phyloP scores from a whole-genome alignment of 1,140 invertebrate species.

The Venturia canescens region DNA sequence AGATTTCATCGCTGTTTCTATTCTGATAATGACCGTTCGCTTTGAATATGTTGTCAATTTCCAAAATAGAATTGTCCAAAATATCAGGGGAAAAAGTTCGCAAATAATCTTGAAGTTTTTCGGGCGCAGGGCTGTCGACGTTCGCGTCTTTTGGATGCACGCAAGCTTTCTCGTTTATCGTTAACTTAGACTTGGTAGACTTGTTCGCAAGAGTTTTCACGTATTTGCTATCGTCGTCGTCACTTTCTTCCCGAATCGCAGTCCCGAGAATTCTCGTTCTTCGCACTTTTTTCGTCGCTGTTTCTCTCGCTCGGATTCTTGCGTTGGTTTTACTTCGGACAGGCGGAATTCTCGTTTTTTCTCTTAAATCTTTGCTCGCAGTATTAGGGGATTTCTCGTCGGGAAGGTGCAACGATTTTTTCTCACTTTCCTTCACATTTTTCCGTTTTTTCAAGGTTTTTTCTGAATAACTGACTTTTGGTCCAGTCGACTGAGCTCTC shows the following conservation, averaged over 20 bases:
- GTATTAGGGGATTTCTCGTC: too few species aligned
- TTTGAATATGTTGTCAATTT: background rate
- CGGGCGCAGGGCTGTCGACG: background rate
- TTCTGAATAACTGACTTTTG: too few species aligned
- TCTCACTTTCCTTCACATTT: too few species aligned
- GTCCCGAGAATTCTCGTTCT: conserved; percentile 30
- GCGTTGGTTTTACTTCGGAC: background rate
- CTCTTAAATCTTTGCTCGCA: background rate
- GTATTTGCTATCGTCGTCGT: background rate
- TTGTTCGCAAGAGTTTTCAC: background rate
- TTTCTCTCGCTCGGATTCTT: background rate
- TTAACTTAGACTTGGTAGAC: background rate
- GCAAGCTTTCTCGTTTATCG: background rate
- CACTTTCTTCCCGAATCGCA: background rate
- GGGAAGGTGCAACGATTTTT: too few species aligned
- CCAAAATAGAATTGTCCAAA: background rate
- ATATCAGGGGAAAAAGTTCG: background rate
- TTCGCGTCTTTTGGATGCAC: background rate
- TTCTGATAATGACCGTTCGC: too few species aligned
- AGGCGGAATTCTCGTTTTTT: background rate
- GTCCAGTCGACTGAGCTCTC: too few species aligned
- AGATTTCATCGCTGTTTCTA: too few species aligned
- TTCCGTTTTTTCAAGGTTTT: too few species aligned
- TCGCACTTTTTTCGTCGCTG: background rate
- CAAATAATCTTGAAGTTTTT: background rate